These are phyloP conservation scores for Uromys caudimaculatus DNA, from an alignment of 2,797 vertebrate genomes.

Conservation along the genomic window DNA sequence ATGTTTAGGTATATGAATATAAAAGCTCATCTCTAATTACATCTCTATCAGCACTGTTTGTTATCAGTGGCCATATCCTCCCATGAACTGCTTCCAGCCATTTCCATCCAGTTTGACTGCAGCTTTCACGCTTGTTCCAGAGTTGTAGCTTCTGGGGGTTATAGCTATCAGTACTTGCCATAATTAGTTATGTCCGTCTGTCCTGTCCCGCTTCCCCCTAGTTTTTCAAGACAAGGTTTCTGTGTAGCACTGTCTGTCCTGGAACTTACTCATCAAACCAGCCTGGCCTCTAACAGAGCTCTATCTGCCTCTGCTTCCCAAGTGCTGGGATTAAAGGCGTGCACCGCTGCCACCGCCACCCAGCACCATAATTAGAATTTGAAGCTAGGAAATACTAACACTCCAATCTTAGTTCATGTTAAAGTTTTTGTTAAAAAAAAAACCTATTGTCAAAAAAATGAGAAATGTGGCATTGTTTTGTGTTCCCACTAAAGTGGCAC, in stretches of 20 bases:
- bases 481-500: neutral
- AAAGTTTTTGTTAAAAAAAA: neutral
- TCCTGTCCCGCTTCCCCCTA: neutral
- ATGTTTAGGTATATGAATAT: neutral
- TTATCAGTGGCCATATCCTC: neutral
- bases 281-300: neutral
- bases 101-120: neutral
- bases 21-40: neutral
- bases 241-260: neutral
- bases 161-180: neutral
- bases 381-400: slow-evolving; percentile 52
- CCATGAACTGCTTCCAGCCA: neutral
- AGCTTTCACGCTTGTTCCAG: slow-evolving; percentile 13
- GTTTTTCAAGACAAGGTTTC: neutral
- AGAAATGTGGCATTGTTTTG: neutral
- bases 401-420: neutral
- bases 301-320: neutral
- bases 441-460: neutral
- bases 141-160: neutral
- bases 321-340: neutral
- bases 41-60: neutral
- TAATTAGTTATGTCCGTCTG: neutral
- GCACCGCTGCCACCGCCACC: no score
- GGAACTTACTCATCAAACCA: no score
- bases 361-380: neutral